Evolutionary conservation across 1,140 invertebrate species (phyloP).

Genomic region (Hydropsyche tenuis): DNA sequence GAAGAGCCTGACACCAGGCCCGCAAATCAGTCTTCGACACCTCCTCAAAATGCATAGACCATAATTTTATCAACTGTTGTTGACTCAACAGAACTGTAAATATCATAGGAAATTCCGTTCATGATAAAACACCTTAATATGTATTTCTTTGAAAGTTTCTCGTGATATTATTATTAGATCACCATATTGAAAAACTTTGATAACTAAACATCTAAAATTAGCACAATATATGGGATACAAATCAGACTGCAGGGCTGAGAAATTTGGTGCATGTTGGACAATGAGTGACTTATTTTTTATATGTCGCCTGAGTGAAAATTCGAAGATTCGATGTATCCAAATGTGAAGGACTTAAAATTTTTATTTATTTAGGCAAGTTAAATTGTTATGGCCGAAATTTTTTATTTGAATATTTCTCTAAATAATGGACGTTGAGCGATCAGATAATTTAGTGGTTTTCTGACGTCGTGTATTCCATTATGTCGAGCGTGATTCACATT

Average conservation of each 20-base stretch:
- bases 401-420: neutral
- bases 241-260: neutral
- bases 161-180: slow-evolving; percentile 27
- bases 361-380: neutral
- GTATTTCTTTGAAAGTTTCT: slow-evolving; percentile 41
- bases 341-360: slow-evolving; percentile 29
- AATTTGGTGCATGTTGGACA: slow-evolving; percentile 32
- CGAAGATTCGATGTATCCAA: slow-evolving; percentile 17
- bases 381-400: slow-evolving; percentile 14
- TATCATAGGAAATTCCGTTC: slow-evolving; percentile 39
- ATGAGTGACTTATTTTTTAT: slow-evolving; percentile 27
- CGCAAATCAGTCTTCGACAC: slow-evolving; percentile 28
- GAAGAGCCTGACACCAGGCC: slow-evolving; percentile 32
- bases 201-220: neutral
- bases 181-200: slow-evolving; percentile 12
- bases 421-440: neutral
- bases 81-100: slow-evolving; percentile 38
- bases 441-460: neutral
- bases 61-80: neutral
- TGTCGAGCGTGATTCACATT: neutral
- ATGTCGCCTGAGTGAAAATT: slow-evolving; percentile 19
- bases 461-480: neutral
- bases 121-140: slow-evolving; percentile 18
- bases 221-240: slow-evolving; percentile 12
- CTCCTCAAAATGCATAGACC: slow-evolving; percentile 36